A percentile compares a stretch with the other conserved stretches of the same genome.
phyloP scores from a whole-genome alignment of 2,797 vertebrate genomes.

The Gastrophryne carolinensis region DNA sequence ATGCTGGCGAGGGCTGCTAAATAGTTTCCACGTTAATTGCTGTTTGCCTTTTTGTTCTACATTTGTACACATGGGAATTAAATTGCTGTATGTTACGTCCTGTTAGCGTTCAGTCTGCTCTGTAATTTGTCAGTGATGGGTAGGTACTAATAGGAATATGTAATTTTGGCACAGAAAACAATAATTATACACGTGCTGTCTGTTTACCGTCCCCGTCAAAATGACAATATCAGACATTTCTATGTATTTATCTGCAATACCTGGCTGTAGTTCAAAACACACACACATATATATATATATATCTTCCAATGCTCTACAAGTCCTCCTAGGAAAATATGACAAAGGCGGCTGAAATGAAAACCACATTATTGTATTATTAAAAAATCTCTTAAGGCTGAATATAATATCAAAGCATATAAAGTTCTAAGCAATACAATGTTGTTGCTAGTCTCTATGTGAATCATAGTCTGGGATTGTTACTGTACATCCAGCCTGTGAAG shows the following conservation, averaged over 20 bases:
- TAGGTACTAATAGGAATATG: conserved; percentile 5
- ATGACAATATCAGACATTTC: conserved; percentile 21
- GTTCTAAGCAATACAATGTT: too few species aligned
- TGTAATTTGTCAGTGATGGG: neutral
- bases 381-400: too few species aligned
- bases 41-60: neutral
- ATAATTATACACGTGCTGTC: conserved; percentile 26
- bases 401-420: too few species aligned
- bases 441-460: too few species aligned
- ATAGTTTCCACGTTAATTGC: conserved; percentile 5
- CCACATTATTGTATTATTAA: too few species aligned
- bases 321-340: conserved; percentile 7
- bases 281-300: too few species aligned
- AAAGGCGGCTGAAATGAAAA: neutral
- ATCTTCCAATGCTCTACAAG: conserved; percentile 32
- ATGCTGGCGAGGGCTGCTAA: neutral
- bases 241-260: conserved; percentile 22
- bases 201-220: conserved; percentile 35
- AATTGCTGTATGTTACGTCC: neutral
- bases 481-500: too few species aligned
- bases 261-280: conserved; percentile 22
- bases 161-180: conserved; percentile 3
- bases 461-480: too few species aligned
- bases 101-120: neutral
- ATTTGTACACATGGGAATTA: neutral